Evolutionary conservation across 2,888 invertebrate species (phyloP), one percentile per base, ranked within the genome.

Genomic region (Polyommatus icarus): DNA sequence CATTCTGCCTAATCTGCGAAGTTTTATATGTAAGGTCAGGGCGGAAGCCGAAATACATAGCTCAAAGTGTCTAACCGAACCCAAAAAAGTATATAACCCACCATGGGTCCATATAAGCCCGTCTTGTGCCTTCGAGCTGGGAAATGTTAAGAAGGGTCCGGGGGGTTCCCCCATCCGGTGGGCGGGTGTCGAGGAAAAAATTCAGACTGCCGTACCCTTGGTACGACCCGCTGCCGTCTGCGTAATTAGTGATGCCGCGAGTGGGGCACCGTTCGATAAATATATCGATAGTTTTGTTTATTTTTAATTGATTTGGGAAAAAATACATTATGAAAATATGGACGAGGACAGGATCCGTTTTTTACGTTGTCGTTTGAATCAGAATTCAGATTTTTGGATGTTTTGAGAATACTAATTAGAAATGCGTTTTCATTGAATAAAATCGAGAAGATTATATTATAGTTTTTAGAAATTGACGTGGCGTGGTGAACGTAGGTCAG

Each of bases 41-140:
- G 87, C 87, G 86, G 75, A 24, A 18, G 84, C 89, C 87, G 88
- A 89, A 90, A 89, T 90, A 90, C 88, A 89, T 91, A 90, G 91
- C 90, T 90, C 91, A 89, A 91, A 92, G 91, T 91, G 91, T 90
- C 92, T 88, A 88, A 85, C 87, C 90, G 90, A 90, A 88, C 91
- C 92, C 91, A 92, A 93, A 93, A 93, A 93, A 91, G 92, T 92
- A 93, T 91, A 93, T 92, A 93, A 89, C 89, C 88, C 89, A 91
- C 91, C 87, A 90, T 88, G 88, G 89, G 86, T 85, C 87, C 92
- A 91, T 91, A 91, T 91, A 91, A 87, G 87, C 88, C 87, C 85
- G 88, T 92, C 92, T 93, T 84, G 91, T 91, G 91, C 91, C 91
- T 89, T 85, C 88, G 89, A 90, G 91, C 89, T 90, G 92, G 93